Evolutionary conservation across 1,140 invertebrate species (phyloP).

Genomic region (Eciton burchellii): DNA sequence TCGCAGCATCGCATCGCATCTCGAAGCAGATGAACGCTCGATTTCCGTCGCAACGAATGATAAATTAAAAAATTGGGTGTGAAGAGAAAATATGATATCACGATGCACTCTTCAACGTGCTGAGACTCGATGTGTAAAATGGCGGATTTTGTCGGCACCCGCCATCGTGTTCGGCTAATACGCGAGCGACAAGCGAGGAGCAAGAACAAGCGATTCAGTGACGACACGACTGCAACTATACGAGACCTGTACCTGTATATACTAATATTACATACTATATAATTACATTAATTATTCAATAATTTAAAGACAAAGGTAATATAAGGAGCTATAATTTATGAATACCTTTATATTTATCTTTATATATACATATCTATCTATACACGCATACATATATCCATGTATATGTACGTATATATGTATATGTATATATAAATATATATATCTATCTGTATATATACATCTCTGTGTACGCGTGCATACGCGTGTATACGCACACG

Average conservation of each 20-base stretch:
- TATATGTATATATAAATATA: constrained; percentile 36
- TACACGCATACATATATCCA: constrained; percentile 19
- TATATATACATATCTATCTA: constrained; percentile 60
- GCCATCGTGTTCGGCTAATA: constrained; percentile 71
- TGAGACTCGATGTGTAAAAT: constrained; percentile 59
- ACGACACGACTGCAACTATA: constrained; percentile 86
- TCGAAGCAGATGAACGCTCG: background rate
- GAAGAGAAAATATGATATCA: background rate
- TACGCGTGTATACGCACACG: constrained; percentile 44
- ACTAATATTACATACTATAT: constrained; percentile 83
- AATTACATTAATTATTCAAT: constrained; percentile 84
- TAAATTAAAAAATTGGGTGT: background rate
- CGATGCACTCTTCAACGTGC: constrained; percentile 66
- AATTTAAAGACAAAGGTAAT: constrained; percentile 81
- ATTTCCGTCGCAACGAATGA: no score
- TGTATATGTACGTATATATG: constrained; percentile 30
- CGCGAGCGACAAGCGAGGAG: constrained; percentile 53
- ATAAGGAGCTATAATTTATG: constrained; percentile 81
- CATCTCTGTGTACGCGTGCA: constrained; percentile 23
- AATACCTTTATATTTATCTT: constrained; percentile 74
- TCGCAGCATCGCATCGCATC: no score
- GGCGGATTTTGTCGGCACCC: constrained; percentile 84
- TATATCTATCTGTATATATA: constrained; percentile 47
- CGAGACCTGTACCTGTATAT: constrained; percentile 86
- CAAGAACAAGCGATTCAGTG: constrained; percentile 78